Evolutionary conservation across 2,888 invertebrate genomes (phyloP).

Genomic region (Agrotis exclamationis): DNA sequence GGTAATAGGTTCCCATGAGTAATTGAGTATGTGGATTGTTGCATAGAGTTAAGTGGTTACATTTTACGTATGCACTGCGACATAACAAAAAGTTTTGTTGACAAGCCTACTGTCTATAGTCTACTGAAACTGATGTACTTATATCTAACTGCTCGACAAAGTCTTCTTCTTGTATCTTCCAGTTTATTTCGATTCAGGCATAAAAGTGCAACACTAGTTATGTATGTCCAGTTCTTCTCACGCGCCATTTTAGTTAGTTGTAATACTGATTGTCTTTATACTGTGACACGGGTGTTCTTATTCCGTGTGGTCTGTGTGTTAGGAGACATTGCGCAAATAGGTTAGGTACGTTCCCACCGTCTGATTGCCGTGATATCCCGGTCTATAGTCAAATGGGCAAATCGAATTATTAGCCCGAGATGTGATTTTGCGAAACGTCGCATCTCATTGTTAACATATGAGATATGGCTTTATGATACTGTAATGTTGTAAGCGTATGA

Average conservation of each 20-base stretch:
- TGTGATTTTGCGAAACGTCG: constrained; percentile 40
- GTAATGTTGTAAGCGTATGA: constrained; percentile 30
- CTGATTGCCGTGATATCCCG: constrained; percentile 47
- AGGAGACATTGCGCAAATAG: constrained; percentile 59
- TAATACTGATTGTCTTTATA: background rate
- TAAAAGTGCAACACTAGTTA: too few relatives aligned
- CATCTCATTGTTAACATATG: constrained; percentile 23
- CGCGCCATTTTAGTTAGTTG: background rate
- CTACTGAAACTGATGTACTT: too few relatives aligned
- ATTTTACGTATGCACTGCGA: background rate
- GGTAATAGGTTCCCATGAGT: background rate
- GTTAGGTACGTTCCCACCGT: constrained; percentile 56
- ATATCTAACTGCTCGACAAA: too few relatives aligned
- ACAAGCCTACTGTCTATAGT: background rate
- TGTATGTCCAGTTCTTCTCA: too few relatives aligned
- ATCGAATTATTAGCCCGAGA: constrained; percentile 62
- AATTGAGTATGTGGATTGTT: background rate
- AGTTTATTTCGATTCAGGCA: too few relatives aligned
- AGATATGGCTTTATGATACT: constrained; percentile 20
- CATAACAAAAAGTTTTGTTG: background rate
- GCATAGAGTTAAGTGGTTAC: background rate
- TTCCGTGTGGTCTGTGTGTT: constrained; percentile 33
- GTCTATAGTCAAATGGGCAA: constrained; percentile 56
- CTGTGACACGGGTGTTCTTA: constrained; percentile 48
- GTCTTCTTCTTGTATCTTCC: too few relatives aligned